phyloP scores from a whole-genome alignment of 2,797 vertebrate genomes.

The Alexandromys oeconomus region DNA sequence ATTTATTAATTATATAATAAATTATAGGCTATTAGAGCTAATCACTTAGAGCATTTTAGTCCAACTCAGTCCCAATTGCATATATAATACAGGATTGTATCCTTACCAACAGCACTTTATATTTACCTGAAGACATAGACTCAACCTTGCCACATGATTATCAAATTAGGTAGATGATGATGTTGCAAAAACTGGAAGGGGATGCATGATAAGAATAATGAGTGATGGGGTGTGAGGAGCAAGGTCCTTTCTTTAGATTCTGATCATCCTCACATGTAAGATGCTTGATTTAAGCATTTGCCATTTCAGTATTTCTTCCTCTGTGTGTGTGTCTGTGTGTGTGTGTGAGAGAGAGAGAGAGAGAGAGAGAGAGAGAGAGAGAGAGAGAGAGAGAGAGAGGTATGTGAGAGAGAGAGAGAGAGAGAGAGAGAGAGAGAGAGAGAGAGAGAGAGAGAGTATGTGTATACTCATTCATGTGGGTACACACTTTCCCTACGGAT shows the following conservation, averaged over 20 bases:
- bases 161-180: not conserved
- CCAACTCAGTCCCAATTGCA: not conserved
- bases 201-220: not conserved
- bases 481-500: not conserved
- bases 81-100: not conserved
- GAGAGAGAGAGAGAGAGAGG: no score
- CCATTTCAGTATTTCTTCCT: not conserved
- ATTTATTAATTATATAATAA: no score
- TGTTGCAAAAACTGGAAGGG: slow-evolving; percentile 16
- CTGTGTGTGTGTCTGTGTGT: not conserved
- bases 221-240: not conserved
- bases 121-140: not conserved
- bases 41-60: not conserved
- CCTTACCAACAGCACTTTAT: not conserved
- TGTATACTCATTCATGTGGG: not conserved
- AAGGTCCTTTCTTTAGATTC: not conserved
- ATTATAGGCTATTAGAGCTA: slow-evolving; percentile 18
- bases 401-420: no score
- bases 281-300: slow-evolving; percentile 37
- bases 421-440: no score
- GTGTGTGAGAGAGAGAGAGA: not conserved
- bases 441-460: no score
- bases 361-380: no score
- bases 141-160: not conserved
- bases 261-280: not conserved